Evolutionary conservation across 2,797 vertebrate genomes (phyloP).

Genomic region (Muscicapa comitata): DNA sequence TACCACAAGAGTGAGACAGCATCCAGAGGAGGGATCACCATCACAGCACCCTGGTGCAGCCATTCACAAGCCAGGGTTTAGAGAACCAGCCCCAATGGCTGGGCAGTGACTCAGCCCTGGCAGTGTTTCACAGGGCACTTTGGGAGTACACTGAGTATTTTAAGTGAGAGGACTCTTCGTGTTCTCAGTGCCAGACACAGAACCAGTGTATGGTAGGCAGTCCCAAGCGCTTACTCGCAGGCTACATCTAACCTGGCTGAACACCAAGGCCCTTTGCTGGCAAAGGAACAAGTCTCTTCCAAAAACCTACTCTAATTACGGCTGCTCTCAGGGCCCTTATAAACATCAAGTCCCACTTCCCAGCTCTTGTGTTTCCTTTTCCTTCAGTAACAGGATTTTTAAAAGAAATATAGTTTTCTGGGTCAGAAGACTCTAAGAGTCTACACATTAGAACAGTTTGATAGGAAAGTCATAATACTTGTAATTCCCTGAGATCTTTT

Average conservation of each 20-base stretch:
- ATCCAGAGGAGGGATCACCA: background rate
- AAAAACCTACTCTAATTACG: conserved; percentile 34
- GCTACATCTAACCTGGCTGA: conserved; percentile 18
- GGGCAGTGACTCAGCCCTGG: background rate
- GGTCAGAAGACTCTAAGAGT: background rate
- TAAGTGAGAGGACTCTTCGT: background rate
- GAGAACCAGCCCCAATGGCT: background rate
- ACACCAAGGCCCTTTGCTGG: conserved; percentile 18
- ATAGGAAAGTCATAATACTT: conserved; percentile 33
- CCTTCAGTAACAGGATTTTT: background rate
- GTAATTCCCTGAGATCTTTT: conserved; percentile 5
- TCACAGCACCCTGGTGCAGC: background rate
- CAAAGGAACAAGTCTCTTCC: background rate
- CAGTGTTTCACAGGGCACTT: background rate
- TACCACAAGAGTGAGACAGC: background rate
- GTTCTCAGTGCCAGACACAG: background rate
- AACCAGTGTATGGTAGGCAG: background rate
- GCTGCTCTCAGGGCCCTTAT: conserved; percentile 4
- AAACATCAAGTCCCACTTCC: conserved; percentile 32
- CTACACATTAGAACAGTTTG: background rate
- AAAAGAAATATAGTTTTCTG: background rate
- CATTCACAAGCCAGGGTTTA: background rate
- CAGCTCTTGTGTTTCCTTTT: conserved; percentile 24
- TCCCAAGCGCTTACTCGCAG: background rate
- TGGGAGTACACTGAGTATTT: background rate